Conservation (phyloP, 2,888 invertebrate genomes). For the Thymelicus lineola region DNA sequence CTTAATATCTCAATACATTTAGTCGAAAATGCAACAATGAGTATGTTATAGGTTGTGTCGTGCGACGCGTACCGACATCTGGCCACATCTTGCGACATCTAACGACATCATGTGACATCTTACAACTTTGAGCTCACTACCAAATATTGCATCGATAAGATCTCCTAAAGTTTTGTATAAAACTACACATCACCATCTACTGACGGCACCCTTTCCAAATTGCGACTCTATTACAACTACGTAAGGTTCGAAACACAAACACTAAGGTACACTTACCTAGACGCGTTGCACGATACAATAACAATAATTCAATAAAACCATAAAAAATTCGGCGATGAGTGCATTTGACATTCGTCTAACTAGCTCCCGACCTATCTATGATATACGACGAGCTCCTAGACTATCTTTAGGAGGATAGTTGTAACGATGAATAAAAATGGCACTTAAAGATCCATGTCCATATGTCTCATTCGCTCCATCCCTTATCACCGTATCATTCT, state of each 20-base stretch:
- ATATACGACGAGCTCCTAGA: slow-evolving; percentile 13
- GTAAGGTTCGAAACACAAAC: background rate
- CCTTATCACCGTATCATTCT: too few species aligned
- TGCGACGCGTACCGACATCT: slow-evolving; percentile 40
- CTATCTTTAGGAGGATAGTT: background rate
- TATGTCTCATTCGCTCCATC: too few species aligned
- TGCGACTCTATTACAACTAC: background rate
- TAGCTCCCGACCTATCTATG: slow-evolving; percentile 2
- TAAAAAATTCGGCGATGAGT: slow-evolving; percentile 73
- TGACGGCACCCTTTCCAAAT: slow-evolving; percentile 2
- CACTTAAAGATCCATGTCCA: too few species aligned
- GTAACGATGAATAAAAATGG: background rate
- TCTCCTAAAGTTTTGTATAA: slow-evolving; percentile 2
- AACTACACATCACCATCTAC: background rate
- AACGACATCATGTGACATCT: background rate
- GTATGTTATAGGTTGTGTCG: slow-evolving; percentile 73
- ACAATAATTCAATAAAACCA: slow-evolving; percentile 65
- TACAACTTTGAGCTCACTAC: slow-evolving; percentile 4
- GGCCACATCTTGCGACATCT: background rate
- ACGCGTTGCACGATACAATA: slow-evolving; percentile 47
- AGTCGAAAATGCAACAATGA: slow-evolving; percentile 78
- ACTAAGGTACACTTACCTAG: background rate
- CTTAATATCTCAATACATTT: slow-evolving; percentile 59
- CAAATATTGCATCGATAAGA: background rate
- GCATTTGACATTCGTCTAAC: slow-evolving; percentile 48